Evolutionary conservation across 2,113 vertebrate genomes (phyloP).

Genomic region (Aegotheles bennettii): DNA sequence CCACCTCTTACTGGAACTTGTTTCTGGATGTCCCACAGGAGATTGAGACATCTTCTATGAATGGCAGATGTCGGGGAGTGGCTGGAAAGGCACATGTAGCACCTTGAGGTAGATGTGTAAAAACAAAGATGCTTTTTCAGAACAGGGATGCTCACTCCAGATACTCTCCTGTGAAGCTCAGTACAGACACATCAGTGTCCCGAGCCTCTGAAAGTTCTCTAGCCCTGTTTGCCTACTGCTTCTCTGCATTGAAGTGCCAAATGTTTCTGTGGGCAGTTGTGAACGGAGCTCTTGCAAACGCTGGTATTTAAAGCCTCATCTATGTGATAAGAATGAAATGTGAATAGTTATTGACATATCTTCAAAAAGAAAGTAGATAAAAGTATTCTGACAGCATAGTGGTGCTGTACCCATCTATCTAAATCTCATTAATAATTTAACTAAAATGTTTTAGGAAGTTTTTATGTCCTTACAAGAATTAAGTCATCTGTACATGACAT

Average conservation of each 20-base stretch:
- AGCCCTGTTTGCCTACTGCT: background rate
- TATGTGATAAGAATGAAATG: background rate
- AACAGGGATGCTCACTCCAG: background rate
- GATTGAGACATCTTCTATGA: background rate
- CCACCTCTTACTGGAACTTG: background rate
- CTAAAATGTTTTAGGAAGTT: background rate
- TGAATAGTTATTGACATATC: background rate
- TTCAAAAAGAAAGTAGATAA: background rate
- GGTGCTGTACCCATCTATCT: background rate
- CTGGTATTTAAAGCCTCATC: background rate
- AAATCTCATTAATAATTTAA: background rate
- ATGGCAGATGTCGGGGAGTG: background rate
- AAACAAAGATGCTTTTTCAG: background rate
- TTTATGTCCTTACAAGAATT: background rate
- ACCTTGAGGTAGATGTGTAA: background rate
- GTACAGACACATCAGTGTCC: background rate
- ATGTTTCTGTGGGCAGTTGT: background rate
- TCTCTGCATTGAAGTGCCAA: background rate
- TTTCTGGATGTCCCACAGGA: background rate
- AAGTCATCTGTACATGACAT: background rate
- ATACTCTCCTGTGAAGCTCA: background rate
- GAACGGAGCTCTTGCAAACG: background rate
- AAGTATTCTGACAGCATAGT: background rate
- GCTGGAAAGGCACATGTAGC: background rate
- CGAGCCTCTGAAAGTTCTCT: background rate